Percentiles rank a stretch among this genome's conserved stretches.
phyloP scores from a whole-genome alignment of 2,888 invertebrate species.

The Dynastes tityus region DNA sequence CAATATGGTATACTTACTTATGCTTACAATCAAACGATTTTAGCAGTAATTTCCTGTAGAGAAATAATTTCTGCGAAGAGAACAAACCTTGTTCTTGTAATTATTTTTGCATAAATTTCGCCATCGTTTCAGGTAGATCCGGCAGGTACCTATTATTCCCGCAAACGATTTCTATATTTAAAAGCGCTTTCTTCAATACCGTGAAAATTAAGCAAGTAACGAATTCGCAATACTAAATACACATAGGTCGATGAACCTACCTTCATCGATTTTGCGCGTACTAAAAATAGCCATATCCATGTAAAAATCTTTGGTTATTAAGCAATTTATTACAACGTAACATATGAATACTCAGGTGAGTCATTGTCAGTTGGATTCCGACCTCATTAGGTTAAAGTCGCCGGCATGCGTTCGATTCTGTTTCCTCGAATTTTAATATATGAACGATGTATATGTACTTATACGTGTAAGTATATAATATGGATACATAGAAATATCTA shows the following conservation, averaged over 20 bases:
- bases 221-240: constrained; percentile 18
- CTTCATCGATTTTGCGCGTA: constrained; percentile 23
- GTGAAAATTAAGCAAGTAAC: constrained; percentile 2
- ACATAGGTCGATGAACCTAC: constrained; percentile 10
- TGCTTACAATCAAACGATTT: too few relatives aligned
- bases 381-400: constrained; percentile 34
- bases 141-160: constrained; percentile 20
- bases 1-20: too few relatives aligned
- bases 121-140: not conserved
- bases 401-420: constrained; percentile 25
- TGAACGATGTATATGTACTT: constrained; percentile 1
- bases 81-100: constrained; percentile 5
- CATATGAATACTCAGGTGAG: constrained; percentile 26
- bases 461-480: constrained; percentile 9
- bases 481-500: constrained; percentile 17
- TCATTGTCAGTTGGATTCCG: constrained; percentile 40
- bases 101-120: constrained; percentile 8
- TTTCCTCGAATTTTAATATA: constrained; percentile 43
- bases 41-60: too few relatives aligned
- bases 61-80: not conserved
- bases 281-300: constrained; percentile 23
- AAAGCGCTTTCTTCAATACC: constrained; percentile 8
- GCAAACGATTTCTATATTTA: constrained; percentile 8
- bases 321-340: constrained; percentile 16
- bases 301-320: constrained; percentile 1